Percentiles rank a stretch among this genome's conserved stretches.
Conservation (phyloP, 1,140 invertebrate genomes). For the Drosophila repletoides region DNA sequence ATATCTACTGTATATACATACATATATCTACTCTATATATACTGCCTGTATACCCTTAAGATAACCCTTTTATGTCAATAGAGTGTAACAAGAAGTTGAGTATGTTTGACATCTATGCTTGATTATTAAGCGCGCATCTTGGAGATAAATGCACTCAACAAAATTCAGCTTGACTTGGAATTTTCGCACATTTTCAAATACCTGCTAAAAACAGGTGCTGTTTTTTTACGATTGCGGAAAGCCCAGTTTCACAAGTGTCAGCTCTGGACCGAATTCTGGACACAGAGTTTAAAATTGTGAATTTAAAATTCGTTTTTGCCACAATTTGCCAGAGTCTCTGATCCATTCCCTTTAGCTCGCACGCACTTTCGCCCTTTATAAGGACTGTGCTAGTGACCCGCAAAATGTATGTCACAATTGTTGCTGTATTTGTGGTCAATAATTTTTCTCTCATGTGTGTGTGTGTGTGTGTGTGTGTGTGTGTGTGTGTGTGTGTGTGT, state of each 20-base stretch:
- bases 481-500: background rate
- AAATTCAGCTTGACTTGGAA: background rate
- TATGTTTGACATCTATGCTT: constrained; percentile 57
- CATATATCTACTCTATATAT: background rate
- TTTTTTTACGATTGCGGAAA: constrained; percentile 16
- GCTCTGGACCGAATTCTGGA: background rate
- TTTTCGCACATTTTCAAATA: constrained; percentile 30
- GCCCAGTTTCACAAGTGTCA: constrained; percentile 21
- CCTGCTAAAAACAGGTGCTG: constrained; percentile 45
- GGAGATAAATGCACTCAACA: constrained; percentile 40
- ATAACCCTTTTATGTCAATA: background rate
- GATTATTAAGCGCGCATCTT: constrained; percentile 53
- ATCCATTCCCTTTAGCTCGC: no score
- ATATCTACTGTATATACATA: constrained; percentile 12
- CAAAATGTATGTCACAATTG: constrained; percentile 68
- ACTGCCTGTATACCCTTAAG: background rate
- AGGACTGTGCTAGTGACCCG: constrained; percentile 53
- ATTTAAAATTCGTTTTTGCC: no score
- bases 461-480: background rate
- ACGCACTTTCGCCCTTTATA: constrained; percentile 11
- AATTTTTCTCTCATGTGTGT: constrained; percentile 21
- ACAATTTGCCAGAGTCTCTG: no score
- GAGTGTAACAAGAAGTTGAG: constrained; percentile 7
- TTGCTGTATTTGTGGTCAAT: constrained; percentile 51
- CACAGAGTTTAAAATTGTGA: constrained; percentile 1